Evolutionary conservation across 2,888 invertebrate species (phyloP).

Genomic region (Morinoia aosen): DNA sequence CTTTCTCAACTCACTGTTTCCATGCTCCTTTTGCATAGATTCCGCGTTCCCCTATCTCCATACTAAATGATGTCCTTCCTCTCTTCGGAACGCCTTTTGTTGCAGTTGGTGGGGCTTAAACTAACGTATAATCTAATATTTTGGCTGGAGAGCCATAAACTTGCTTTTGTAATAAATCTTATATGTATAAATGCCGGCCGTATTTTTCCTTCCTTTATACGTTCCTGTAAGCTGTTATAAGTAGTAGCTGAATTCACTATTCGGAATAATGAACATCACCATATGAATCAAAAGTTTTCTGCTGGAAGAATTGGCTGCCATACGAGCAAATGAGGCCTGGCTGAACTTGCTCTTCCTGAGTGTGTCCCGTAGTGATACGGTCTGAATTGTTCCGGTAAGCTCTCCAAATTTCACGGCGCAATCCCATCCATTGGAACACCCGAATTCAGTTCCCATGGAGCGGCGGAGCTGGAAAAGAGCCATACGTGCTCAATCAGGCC

Average conservation of each 20-base stretch:
- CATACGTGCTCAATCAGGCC: neutral
- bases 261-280: neutral
- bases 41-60: no score
- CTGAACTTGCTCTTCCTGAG: neutral
- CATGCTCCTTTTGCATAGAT: no score
- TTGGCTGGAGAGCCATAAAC: no score
- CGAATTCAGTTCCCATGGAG: neutral
- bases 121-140: no score
- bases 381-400: neutral
- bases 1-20: no score
- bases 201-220: no score
- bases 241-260: neutral
- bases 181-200: no score
- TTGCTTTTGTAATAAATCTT: no score
- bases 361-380: neutral
- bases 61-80: no score
- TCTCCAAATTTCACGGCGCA: neutral
- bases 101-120: no score
- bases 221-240: no score
- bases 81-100: no score
- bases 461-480: neutral
- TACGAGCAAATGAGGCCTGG: neutral
- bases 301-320: neutral
- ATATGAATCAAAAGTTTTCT: neutral
- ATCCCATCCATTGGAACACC: neutral